phyloP scores from a whole-genome alignment of 2,888 invertebrate genomes.

The Chrysopilus asiliformis region DNA sequence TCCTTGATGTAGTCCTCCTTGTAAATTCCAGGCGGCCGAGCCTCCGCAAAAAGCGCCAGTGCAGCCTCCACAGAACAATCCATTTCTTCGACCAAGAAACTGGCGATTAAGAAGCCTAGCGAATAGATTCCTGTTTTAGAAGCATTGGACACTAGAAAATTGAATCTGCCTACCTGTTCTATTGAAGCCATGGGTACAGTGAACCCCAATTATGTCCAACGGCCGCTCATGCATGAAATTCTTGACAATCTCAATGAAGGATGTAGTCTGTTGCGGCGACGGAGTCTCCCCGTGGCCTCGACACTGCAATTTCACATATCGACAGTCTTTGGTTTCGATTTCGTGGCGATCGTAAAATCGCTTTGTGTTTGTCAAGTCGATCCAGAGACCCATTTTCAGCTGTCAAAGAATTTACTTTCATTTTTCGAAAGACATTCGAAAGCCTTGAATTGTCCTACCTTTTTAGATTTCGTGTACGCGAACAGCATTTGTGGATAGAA shows the following conservation, averaged over 20 bases:
- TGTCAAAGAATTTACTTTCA: too few species aligned
- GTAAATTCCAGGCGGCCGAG: conserved; percentile 88
- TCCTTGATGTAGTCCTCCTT: conserved; percentile 90
- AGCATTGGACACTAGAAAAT: not conserved
- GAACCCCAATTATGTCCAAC: conserved; percentile 56
- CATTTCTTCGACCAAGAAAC: conserved; percentile 75
- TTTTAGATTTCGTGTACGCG: conserved; percentile 57
- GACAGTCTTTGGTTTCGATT: conserved; percentile 60
- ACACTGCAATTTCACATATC: conserved; percentile 81
- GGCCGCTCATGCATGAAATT: conserved; percentile 70
- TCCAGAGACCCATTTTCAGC: conserved; percentile 85
- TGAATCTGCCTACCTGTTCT: conserved; percentile 49
- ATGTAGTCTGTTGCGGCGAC: conserved; percentile 61
- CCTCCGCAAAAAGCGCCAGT: conserved; percentile 54
- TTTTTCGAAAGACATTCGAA: not conserved
- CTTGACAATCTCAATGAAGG: conserved; percentile 71
- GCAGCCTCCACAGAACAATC: conserved; percentile 79
- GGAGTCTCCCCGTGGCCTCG: conserved; percentile 90
- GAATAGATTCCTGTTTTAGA: too few species aligned
- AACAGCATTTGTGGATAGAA: conserved; percentile 86
- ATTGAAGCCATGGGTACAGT: conserved; percentile 98
- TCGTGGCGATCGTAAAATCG: conserved; percentile 81
- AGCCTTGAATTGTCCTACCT: conserved; percentile 40
- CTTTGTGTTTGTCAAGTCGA: conserved; percentile 90
- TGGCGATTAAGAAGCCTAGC: conserved; percentile 72